These are phyloP conservation scores for Rhadina sibilatrix DNA, from an alignment of 2,113 vertebrate species.

Conservation along the genomic window DNA sequence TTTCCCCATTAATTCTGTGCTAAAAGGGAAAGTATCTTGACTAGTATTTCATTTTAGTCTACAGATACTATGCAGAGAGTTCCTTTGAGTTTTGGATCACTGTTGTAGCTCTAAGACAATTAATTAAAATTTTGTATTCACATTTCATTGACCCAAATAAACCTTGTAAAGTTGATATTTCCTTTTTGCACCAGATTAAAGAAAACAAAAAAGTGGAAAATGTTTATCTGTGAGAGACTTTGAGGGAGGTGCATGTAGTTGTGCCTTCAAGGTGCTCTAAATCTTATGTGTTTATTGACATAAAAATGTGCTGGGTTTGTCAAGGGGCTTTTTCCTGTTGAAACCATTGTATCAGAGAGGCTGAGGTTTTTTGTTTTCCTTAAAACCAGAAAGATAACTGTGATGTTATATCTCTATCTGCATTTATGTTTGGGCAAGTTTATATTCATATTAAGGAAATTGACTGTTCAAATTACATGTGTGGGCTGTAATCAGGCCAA, in stretches of 20 bases:
- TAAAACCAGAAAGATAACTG: slow-evolving; percentile 38
- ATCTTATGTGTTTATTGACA: slow-evolving; percentile 33
- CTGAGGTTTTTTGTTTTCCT: slow-evolving; percentile 12
- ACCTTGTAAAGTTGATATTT: background rate
- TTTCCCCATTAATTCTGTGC: background rate
- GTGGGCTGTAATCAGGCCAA: background rate
- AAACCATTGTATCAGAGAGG: slow-evolving; percentile 36
- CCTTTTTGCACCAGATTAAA: background rate
- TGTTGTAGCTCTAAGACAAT: background rate
- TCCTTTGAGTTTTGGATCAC: background rate
- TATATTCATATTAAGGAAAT: slow-evolving; percentile 29
- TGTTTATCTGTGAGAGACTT: background rate
- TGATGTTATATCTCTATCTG: slow-evolving; percentile 8
- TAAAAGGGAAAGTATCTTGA: background rate
- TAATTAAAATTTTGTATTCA: slow-evolving; percentile 13
- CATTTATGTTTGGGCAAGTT: slow-evolving; percentile 43
- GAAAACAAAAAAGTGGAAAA: background rate
- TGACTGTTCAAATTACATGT: background rate
- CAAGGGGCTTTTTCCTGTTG: slow-evolving; percentile 39
- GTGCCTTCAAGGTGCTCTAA: slow-evolving; percentile 54
- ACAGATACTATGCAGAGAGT: background rate
- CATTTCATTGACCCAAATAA: slow-evolving; percentile 33
- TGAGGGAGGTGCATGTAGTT: slow-evolving; percentile 36
- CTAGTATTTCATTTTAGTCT: background rate
- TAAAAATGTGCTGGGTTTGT: slow-evolving; percentile 45